Evolutionary conservation across 2,797 vertebrate genomes (phyloP), one percentile per base, ranked within the genome.

Genomic region (Ctenochaetus hawaiiensis): DNA sequence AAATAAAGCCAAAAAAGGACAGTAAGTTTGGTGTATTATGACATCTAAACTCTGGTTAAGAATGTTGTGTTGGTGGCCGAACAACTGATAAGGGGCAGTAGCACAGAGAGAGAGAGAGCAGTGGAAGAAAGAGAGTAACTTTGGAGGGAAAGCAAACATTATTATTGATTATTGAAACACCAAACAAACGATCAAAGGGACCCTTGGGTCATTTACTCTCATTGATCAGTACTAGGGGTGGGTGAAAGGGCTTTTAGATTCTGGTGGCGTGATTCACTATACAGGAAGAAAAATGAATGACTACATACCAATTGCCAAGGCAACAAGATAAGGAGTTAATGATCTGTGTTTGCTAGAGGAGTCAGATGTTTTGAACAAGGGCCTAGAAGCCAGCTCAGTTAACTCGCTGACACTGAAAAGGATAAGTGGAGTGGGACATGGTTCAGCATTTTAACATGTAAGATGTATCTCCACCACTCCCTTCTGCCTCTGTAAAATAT

Each of bases 241-340:
- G 80, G 83, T 91, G 84, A 89, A 90, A 87, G 81, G 78, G 76
- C 82, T 89, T 84, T 89, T 85, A 82, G 65, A 89, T 77, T 75
- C 72, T 10, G 41, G 77, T 91, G 88, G 90, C 43, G 63, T 90
- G 88, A 92, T 83, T 86, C 80, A 85, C 85, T 72, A 51, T 53
- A 85, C 72, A 78, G 81, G 83, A 91, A 87, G 92, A 87, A 83
- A 85, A 86, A 77, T 53, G 60, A 70, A 62, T 44, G 79, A 77
- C 77, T 48, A 30, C 65, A 53, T 67, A 80, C 70, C 12, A 72
- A 87, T 89, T 81, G 83, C 88, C 73, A 81, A 49, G 71, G 74
- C 84, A 70, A 85, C 61, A 66, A 80, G 90, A 93, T 91, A 90
- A 93, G 86, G 76, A 90, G 93, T 92, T 93, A 92, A 94, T 93